Base-by-base conservation (phyloP, 2,888 invertebrate genomes). In the Druceiella hillmani region DNA sequence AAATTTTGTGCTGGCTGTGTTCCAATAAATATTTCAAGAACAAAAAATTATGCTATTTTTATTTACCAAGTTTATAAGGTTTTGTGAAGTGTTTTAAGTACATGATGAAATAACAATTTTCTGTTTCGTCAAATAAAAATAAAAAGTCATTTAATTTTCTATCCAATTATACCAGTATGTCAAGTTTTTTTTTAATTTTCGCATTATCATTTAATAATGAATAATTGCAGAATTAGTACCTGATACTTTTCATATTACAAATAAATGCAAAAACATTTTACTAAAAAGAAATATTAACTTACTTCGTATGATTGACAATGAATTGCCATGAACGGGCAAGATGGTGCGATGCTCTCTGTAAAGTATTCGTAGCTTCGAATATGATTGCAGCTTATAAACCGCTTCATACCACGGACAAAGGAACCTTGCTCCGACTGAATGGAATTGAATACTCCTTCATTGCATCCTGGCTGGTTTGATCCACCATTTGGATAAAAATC, bases 401-500 rank as follows among this genome's bases (percentile, higher is more conserved):
- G 75, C 38, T 79, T 76, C 3, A 85, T 65, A 2, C 79, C 80
- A 76, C 50, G 22, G 52, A 59, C 44, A 45, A 50, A 36, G 44
- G 42, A 38, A 14, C 33, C 33, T 17, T 37, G 35, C 12, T 38
- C 33, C 5, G 42, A 16, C 26, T 42, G 43, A 4, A 47, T 22
- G 33, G 40, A 46, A 13, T 43, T 33, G 37, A 45, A 43, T 40
- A 47, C 39, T n/a, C 45, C 52, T 17, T 57, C 57, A 47, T 59
- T 63, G 37, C 72, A 72, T 0, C 72, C 72, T 0, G 71, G 72
- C 46, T 73, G 92, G 40, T 80, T 77, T 4, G 79, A 75, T 0
- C 93, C 93, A 0, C 90, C 91, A 56, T 94, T 94, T 0, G 92
- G 91, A 58, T 83, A 94, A 63, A 91, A 93, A 60, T 94, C 94